These are phyloP conservation scores for Hemithea aestivaria DNA, from an alignment of 2,888 invertebrate species.

Conservation along the genomic window DNA sequence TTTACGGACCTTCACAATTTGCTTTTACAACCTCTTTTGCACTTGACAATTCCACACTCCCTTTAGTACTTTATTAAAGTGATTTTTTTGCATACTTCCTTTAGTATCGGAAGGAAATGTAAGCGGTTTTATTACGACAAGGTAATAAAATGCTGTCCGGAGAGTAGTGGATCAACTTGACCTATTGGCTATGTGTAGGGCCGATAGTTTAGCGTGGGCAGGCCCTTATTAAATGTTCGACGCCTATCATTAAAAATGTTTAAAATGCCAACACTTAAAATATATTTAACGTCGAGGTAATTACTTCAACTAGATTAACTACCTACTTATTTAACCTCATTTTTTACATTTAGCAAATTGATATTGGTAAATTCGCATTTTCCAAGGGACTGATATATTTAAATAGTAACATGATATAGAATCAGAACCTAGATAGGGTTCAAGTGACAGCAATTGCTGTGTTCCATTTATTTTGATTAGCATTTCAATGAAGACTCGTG, in stretches of 20 bases:
- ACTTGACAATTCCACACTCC: background rate
- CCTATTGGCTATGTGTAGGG: constrained; percentile 26
- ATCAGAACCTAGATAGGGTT: background rate
- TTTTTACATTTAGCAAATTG: no score
- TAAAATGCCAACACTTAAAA: constrained; percentile 7
- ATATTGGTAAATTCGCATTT: no score
- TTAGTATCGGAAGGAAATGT: background rate
- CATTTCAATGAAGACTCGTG: constrained; percentile 7
- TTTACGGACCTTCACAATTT: constrained; percentile 13
- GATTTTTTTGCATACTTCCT: background rate
- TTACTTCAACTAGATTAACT: no score
- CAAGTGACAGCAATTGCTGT: constrained; percentile 12
- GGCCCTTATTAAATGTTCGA: constrained; percentile 5
- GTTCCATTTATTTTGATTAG: constrained; percentile 14
- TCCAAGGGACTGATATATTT: no score
- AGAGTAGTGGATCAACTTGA: constrained; percentile 25
- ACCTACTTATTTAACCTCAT: no score
- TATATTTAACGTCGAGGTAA: background rate
- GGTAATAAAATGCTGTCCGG: background rate
- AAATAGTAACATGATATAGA: no score
- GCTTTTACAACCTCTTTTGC: constrained; percentile 13
- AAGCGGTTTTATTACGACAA: background rate
- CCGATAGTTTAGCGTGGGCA: constrained; percentile 21
- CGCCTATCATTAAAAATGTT: constrained; percentile 11
- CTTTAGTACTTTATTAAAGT: constrained; percentile 2